phyloP scores from a whole-genome alignment of 2,888 invertebrate species.

The Chydorus sphaericus region DNA sequence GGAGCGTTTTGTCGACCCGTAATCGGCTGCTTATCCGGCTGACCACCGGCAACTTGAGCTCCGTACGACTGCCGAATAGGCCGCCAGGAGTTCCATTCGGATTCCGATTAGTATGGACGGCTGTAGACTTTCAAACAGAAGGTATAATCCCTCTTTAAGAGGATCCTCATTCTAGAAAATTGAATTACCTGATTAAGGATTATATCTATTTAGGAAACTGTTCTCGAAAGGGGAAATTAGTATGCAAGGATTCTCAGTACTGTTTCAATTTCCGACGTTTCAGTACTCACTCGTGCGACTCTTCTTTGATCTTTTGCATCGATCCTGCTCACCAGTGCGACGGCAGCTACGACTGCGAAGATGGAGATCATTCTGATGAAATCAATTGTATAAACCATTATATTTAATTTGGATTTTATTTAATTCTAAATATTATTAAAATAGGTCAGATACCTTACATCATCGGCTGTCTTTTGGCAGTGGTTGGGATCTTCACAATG shows the following conservation, averaged over 20 bases:
- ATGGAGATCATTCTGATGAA: slow-evolving; percentile 12
- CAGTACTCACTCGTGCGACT: slow-evolving; percentile 9
- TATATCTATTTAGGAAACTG: slow-evolving; percentile 10
- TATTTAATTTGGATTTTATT: too few relatives aligned
- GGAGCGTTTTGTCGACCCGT: slow-evolving; percentile 27
- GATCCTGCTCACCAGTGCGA: slow-evolving; percentile 9
- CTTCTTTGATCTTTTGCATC: slow-evolving; percentile 6
- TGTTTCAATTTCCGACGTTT: slow-evolving; percentile 8
- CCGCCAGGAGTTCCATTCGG: neutral
- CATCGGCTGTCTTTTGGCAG: too few relatives aligned
- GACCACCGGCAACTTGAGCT: slow-evolving; percentile 16
- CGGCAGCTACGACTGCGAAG: slow-evolving; percentile 11
- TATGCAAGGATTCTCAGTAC: slow-evolving; percentile 6
- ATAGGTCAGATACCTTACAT: too few relatives aligned
- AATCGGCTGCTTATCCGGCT: slow-evolving; percentile 29
- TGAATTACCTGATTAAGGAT: neutral
- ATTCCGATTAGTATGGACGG: slow-evolving; percentile 12
- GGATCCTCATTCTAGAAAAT: neutral
- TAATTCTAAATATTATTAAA: too few relatives aligned
- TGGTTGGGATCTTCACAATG: too few relatives aligned
- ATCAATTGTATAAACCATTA: neutral
- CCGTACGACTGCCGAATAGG: neutral
- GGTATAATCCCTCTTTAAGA: neutral
- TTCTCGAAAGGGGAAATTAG: slow-evolving; percentile 1
- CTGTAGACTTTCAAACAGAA: slow-evolving; percentile 13